A percentile compares a stretch with the other conserved stretches of the same genome.
Evolutionary conservation across 1,140 invertebrate species (phyloP).

Genomic region (Anastrepha ludens): DNA sequence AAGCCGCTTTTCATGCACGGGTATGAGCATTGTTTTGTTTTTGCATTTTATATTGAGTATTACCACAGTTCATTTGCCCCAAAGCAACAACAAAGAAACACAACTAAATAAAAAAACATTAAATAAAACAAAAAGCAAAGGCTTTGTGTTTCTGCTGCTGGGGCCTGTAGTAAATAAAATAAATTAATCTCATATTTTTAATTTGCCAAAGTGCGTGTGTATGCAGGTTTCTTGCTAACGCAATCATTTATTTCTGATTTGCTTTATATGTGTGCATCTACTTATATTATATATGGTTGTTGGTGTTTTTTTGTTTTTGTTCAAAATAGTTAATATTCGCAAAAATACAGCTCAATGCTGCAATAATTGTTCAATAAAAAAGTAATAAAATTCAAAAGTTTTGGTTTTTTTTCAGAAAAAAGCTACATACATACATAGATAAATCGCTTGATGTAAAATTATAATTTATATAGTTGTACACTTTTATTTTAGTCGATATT

Average conservation of each 20-base stretch:
- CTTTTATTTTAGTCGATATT: no score
- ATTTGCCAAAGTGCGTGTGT: neutral
- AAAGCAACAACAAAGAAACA: neutral
- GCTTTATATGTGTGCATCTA: neutral
- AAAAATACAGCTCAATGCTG: neutral
- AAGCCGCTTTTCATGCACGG: conserved; percentile 38
- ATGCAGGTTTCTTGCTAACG: neutral
- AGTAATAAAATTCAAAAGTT: no score
- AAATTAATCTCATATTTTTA: conserved; percentile 16
- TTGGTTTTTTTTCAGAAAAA: no score
- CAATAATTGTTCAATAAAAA: neutral
- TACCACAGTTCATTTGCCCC: conserved; percentile 44
- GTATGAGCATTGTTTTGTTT: conserved; percentile 14
- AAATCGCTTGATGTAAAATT: no score
- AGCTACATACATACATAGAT: no score
- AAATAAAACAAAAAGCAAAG: neutral
- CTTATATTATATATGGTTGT: neutral
- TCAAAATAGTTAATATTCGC: neutral
- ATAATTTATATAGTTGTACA: no score
- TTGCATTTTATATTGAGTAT: conserved; percentile 21
- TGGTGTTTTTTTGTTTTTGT: neutral
- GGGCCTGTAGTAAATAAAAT: neutral
- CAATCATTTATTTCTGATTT: neutral
- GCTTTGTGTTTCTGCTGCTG: neutral
- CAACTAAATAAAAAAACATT: neutral